Evolutionary conservation across 2,888 invertebrate species (phyloP).

Genomic region (Lepas anatifera): DNA sequence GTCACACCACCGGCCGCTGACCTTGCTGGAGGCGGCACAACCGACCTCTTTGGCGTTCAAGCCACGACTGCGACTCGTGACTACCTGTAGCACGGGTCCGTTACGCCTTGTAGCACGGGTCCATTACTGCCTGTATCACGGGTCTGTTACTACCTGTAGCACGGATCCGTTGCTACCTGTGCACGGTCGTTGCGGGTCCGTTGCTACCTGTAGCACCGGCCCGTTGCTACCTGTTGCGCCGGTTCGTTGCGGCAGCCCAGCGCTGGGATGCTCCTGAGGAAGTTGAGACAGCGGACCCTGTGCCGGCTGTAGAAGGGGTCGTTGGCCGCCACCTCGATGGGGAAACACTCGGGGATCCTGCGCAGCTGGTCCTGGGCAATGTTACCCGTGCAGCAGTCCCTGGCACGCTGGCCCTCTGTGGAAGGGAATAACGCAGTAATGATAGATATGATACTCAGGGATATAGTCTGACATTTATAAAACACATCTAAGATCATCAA

Average conservation of each 20-base stretch:
- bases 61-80: no score
- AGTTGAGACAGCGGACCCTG: slow-evolving; percentile 51
- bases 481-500: no score
- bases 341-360: slow-evolving; percentile 22
- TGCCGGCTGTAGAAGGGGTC: slow-evolving; percentile 21
- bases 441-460: no score
- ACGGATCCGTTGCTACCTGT: slow-evolving; percentile 48
- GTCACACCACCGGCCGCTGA: no score
- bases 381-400: slow-evolving; percentile 15
- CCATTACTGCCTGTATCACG: no score
- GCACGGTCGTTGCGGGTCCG: slow-evolving; percentile 46
- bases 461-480: no score
- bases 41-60: no score
- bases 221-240: slow-evolving; percentile 51
- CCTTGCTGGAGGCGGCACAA: no score
- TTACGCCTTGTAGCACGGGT: no score
- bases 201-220: slow-evolving; percentile 19
- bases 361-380: slow-evolving; percentile 1
- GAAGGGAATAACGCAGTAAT: no score
- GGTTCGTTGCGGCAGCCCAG: slow-evolving; percentile 48
- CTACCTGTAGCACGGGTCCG: no score
- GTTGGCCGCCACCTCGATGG: slow-evolving; percentile 20
- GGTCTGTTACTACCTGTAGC: slow-evolving; percentile 65
- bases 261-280: slow-evolving; percentile 54
- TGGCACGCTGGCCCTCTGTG: no score